Conservation (phyloP, 2,888 invertebrate genomes). For the Andrena marginata region DNA sequence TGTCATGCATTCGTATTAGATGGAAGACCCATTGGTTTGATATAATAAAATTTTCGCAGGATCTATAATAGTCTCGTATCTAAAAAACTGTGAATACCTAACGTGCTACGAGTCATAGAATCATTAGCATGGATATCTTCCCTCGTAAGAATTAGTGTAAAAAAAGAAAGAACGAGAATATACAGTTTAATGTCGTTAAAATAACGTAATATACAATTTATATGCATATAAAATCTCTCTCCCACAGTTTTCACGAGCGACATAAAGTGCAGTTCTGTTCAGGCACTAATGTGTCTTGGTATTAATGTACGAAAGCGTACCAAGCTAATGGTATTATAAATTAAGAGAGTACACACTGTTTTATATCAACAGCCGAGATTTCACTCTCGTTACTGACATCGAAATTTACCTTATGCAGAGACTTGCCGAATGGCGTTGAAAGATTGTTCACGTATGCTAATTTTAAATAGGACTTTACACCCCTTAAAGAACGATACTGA, state of each 20-base stretch:
- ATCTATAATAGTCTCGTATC: conserved; percentile 34
- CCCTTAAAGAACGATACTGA: conserved; percentile 90
- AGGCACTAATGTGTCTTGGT: conserved; percentile 69
- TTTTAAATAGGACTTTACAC: conserved; percentile 84
- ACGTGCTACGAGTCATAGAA: conserved; percentile 24
- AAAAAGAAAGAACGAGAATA: conserved; percentile 38
- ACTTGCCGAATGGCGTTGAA: conserved; percentile 77
- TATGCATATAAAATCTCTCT: conserved; percentile 70
- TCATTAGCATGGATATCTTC: conserved; percentile 31
- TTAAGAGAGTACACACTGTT: conserved; percentile 80
- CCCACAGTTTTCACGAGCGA: conserved; percentile 60
- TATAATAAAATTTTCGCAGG: conserved; percentile 49
- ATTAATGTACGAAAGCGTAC: conserved; percentile 57
- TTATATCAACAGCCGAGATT: conserved; percentile 78
- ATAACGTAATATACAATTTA: conserved; percentile 48
- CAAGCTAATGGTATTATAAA: conserved; percentile 54
- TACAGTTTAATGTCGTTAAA: conserved; percentile 10
- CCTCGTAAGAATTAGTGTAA: conserved; percentile 34
- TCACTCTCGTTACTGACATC: conserved; percentile 78
- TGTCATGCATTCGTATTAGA: conserved; percentile 61
- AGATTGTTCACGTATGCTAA: conserved; percentile 81
- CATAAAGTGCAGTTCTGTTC: conserved; percentile 51
- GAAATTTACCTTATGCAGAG: conserved; percentile 83
- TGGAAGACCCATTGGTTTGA: conserved; percentile 67
- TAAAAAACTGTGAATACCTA: conserved; percentile 41